Evolutionary conservation across 2,113 vertebrate species (phyloP).

Genomic region (Phaethornis superciliosus): DNA sequence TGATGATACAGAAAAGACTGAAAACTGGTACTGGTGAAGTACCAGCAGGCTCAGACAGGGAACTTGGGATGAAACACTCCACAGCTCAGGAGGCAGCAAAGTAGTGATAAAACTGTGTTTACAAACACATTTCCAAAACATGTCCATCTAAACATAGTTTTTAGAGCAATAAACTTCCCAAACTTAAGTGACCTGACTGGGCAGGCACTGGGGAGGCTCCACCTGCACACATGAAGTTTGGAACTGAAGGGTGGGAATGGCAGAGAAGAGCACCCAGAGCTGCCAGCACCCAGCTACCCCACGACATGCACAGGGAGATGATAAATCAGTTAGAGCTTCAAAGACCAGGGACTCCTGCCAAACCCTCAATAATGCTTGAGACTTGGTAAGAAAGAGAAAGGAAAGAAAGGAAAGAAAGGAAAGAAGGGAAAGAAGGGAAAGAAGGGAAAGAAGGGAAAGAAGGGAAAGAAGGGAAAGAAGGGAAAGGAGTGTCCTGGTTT

Average conservation of each 20-base stretch:
- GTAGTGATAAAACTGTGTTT: neutral
- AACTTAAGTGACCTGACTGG: neutral
- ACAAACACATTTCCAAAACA: neutral
- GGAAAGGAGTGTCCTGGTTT: too few species aligned
- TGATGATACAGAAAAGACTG: neutral
- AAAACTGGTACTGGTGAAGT: neutral
- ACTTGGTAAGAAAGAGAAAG: slow-evolving; percentile 44
- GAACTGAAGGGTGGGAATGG: neutral
- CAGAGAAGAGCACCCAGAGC: neutral
- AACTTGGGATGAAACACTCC: neutral
- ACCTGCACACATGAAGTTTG: neutral
- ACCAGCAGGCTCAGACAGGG: neutral
- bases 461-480: too few species aligned
- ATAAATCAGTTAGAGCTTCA: slow-evolving; percentile 53
- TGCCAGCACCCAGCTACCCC: neutral
- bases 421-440: too few species aligned
- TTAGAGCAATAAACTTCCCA: neutral
- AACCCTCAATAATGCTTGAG: slow-evolving; percentile 61
- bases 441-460: too few species aligned
- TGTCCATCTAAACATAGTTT: neutral
- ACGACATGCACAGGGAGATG: neutral
- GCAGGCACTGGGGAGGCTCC: neutral
- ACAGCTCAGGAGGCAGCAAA: neutral
- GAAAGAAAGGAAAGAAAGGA: too few species aligned
- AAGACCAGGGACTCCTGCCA: slow-evolving; percentile 56